Percentiles rank a stretch among this genome's conserved stretches.
These are phyloP conservation scores for Pristionchus maxplancki DNA, from an alignment of 2,888 invertebrate species.

Conservation along the genomic window DNA sequence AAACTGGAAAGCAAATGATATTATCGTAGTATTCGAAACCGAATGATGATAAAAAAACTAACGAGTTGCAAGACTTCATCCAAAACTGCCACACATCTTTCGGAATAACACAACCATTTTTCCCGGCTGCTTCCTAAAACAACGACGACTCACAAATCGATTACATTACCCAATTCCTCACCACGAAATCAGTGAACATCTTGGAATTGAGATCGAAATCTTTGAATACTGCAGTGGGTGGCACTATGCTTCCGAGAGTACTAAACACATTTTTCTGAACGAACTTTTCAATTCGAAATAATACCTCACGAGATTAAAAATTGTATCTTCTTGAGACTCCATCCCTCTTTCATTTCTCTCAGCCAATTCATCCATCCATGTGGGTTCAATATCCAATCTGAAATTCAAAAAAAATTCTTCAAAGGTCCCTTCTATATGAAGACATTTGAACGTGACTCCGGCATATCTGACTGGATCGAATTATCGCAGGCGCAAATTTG, in stretches of 20 bases:
- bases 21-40: too few relatives aligned
- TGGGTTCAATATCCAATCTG: background rate
- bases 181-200: background rate
- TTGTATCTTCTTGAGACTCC: background rate
- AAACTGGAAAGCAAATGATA: background rate
- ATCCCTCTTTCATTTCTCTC: background rate
- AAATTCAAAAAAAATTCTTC: background rate
- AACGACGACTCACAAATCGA: background rate
- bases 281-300: background rate
- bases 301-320: background rate
- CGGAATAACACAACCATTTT: background rate
- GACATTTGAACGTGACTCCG: too few relatives aligned
- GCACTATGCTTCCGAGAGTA: background rate
- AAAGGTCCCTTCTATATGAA: too few relatives aligned
- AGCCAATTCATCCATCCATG: conserved; percentile 12
- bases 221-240: background rate
- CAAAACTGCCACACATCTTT: background rate
- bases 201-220: background rate
- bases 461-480: too few relatives aligned
- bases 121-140: background rate
- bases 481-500: too few relatives aligned
- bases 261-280: background rate
- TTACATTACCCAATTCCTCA: background rate
- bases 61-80: background rate
- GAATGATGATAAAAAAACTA: background rate